Evolutionary conservation across 2,113 vertebrate genomes (phyloP).

Genomic region (Psettodes erumei): DNA sequence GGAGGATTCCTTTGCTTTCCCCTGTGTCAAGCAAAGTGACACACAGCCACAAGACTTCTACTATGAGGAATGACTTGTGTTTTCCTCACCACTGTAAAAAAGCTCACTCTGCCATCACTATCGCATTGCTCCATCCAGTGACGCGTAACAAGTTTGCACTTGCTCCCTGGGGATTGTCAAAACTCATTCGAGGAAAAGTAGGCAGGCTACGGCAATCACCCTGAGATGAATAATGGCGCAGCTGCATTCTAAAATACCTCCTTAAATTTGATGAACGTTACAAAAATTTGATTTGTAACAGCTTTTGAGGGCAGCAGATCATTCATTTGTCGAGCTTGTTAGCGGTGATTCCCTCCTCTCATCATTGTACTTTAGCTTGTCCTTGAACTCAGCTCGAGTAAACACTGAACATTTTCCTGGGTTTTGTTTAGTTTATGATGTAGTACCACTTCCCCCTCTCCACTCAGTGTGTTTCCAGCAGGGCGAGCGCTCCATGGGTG

Average conservation of each 20-base stretch:
- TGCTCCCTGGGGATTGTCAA: not conserved
- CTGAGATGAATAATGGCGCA: not conserved
- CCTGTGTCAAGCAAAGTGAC: too few relatives aligned
- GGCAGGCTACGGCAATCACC: conserved; percentile 23
- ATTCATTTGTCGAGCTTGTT: not conserved
- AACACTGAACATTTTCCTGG: conserved; percentile 65
- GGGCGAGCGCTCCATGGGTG: conserved; percentile 69
- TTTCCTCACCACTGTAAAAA: not conserved
- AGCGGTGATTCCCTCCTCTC: not conserved
- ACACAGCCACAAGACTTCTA: not conserved
- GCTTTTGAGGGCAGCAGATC: not conserved
- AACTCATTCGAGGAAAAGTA: conserved; percentile 20
- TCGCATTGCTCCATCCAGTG: conserved; percentile 14
- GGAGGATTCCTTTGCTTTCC: too few relatives aligned
- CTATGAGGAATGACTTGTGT: not conserved
- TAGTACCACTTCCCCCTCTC: conserved; percentile 62
- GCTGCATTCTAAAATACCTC: not conserved
- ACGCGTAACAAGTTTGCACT: conserved; percentile 34
- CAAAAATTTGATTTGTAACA: not conserved
- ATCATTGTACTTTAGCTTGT: conserved; percentile 35
- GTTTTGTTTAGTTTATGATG: conserved; percentile 70
- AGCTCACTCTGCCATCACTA: not conserved
- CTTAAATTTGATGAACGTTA: not conserved
- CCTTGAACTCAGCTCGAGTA: conserved; percentile 61
- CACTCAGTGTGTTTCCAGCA: conserved; percentile 28